A percentile compares a stretch with the other conserved stretches of the same genome.
Conservation (phyloP, 2,888 invertebrate species). For the Copidosoma aretas region DNA sequence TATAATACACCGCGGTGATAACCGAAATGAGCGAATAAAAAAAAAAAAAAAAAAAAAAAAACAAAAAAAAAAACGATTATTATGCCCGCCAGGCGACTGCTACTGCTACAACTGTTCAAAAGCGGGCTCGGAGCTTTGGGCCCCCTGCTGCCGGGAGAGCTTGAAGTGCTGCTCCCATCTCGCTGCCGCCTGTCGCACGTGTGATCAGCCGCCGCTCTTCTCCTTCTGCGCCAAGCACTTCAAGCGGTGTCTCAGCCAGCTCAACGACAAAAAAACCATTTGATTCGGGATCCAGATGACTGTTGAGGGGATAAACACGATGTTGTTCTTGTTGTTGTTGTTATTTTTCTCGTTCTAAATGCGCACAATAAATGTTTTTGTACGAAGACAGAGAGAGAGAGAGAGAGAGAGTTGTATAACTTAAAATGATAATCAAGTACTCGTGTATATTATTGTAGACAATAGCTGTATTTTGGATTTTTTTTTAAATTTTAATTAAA, state of each 20-base stretch:
- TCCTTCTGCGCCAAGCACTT: constrained; percentile 61
- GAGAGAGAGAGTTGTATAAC: no score
- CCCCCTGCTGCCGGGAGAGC: constrained; percentile 59
- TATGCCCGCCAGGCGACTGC: constrained; percentile 55
- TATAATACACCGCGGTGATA: no score
- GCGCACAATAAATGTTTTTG: no score
- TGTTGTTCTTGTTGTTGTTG: background rate
- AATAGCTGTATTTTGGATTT: no score
- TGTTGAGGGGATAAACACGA: background rate
- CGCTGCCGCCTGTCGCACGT: constrained; percentile 60
- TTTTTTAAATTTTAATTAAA: no score
- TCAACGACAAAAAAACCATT: constrained; percentile 48
- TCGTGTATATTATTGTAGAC: no score
- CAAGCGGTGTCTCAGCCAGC: constrained; percentile 56
- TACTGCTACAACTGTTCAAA: constrained; percentile 59
- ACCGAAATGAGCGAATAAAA: background rate
- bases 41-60: background rate
- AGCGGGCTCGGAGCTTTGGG: constrained; percentile 59
- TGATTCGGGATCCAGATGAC: constrained; percentile 10
- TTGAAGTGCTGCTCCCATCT: constrained; percentile 60
- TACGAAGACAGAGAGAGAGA: no score
- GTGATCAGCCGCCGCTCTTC: constrained; percentile 57
- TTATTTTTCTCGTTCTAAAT: background rate
- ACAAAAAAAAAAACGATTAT: background rate
- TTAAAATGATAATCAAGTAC: no score